phyloP scores from a whole-genome alignment of 2,113 vertebrate genomes.

The Pelecanus crispus region DNA sequence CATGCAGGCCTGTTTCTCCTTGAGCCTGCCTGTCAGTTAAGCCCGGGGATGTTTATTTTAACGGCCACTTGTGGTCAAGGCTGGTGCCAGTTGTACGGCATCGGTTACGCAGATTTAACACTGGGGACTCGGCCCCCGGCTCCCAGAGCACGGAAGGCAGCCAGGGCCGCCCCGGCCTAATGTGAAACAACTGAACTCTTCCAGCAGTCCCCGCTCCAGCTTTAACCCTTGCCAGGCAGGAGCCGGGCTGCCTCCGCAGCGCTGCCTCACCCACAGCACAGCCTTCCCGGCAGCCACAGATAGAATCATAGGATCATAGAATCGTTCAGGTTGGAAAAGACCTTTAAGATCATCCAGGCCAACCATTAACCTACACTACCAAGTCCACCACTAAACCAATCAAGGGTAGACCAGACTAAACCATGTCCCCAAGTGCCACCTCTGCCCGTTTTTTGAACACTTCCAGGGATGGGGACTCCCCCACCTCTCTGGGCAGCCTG shows the following conservation, averaged over 20 bases:
- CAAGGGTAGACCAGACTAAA: too few species aligned
- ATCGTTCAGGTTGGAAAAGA: too few species aligned
- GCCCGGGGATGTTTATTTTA: slow-evolving; percentile 68
- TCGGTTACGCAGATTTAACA: slow-evolving; percentile 50
- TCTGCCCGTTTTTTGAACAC: too few species aligned
- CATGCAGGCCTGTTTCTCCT: slow-evolving; percentile 45
- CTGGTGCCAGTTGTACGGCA: slow-evolving; percentile 66
- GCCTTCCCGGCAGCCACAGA: background rate
- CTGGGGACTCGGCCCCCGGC: slow-evolving; percentile 33
- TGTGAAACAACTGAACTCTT: slow-evolving; percentile 58
- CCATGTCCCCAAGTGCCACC: too few species aligned
- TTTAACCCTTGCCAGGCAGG: slow-evolving; percentile 36
- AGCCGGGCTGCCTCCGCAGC: background rate
- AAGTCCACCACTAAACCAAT: too few species aligned
- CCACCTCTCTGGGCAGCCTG: too few species aligned
- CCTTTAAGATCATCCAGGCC: too few species aligned
- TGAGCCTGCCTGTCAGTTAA: slow-evolving; percentile 60
- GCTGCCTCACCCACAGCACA: background rate
- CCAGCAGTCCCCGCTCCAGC: background rate
- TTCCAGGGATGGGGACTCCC: too few species aligned
- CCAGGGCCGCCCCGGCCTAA: slow-evolving; percentile 45
- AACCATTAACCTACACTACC: too few species aligned
- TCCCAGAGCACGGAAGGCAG: slow-evolving; percentile 38
- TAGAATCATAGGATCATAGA: too few species aligned
- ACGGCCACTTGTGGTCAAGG: slow-evolving; percentile 69